Evolutionary conservation across 2,797 vertebrate species (phyloP).

Genomic region (Hafferia zeledoni): DNA sequence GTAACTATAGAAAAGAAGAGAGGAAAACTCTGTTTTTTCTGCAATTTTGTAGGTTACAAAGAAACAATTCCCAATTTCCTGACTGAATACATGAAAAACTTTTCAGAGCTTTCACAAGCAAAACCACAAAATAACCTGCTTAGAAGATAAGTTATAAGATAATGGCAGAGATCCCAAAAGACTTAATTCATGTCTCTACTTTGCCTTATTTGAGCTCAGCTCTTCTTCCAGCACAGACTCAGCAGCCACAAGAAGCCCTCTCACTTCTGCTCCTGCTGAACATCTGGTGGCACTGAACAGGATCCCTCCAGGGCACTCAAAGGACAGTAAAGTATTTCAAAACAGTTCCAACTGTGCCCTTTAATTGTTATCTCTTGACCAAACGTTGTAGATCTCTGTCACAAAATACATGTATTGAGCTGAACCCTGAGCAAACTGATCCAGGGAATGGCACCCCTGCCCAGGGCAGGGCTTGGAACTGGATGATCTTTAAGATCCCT

Average conservation of each 20-base stretch:
- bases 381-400: background rate
- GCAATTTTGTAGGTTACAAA: background rate
- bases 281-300: background rate
- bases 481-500: background rate
- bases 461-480: background rate
- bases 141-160: background rate
- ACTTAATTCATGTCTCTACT: fast-evolving
- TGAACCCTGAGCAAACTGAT: background rate
- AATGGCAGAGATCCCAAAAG: background rate
- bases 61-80: background rate
- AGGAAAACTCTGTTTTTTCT: background rate
- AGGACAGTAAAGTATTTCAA: background rate
- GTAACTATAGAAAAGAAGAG: background rate
- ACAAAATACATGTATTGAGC: background rate
- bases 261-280: background rate
- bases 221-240: background rate
- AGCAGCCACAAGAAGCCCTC: background rate
- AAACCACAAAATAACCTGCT: background rate
- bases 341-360: background rate
- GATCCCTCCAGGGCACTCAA: background rate
- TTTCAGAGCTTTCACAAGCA: background rate
- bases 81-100: background rate
- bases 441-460: background rate
- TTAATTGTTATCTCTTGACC: background rate
- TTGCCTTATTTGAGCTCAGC: background rate